Base-by-base conservation (phyloP, 2,888 invertebrate genomes). In the Lucinisca nassula region DNA sequence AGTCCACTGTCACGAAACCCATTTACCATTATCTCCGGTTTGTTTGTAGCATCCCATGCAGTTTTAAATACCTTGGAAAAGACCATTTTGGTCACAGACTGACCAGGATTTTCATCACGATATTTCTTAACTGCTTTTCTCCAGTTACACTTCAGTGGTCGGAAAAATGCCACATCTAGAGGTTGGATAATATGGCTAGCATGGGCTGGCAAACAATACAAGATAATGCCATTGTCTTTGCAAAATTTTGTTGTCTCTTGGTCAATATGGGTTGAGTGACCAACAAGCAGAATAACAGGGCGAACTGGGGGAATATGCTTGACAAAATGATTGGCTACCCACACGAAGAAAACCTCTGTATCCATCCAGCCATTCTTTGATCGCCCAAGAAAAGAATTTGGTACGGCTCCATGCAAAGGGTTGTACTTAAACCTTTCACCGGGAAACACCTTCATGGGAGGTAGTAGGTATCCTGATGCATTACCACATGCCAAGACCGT, bases 281-380 rank as follows among this genome's bases (percentile, higher is more conserved):
- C 86, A 12, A 89, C 84, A 79, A 82, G 84, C 14, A 86, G 49
- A 30, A 86, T 24, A 12, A 89, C 74, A 0, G 89, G 86, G 6
- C 51, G 40, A 17, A n/a, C n/a, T 14, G 86, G 74, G 0, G 70
- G 4, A 35, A 75, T 58, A 0, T 37, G 30, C 4, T 70, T 40
- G 0, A 84, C 51, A 45, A 61, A 73, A 1, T 51, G 17, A 32
- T 49, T 58, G 27, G 80, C 70, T 14, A 76, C 58, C 35, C 73
- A 27, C 17, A 88, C 45, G 74, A 83, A 88, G 0, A 51, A 27
- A 30, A 78, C 40, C 75, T 88, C 86, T 14, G 88, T 58, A n/a
- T 87, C 82, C 89, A 91, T 85, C 89, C 87, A 91, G 0, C 91
- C 88, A 40, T 86, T 83, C 6, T 75, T 27, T 0, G 79, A 38